Base-by-base conservation (phyloP, 2,888 invertebrate species). In the Acanthococcus lagerstroemiae region DNA sequence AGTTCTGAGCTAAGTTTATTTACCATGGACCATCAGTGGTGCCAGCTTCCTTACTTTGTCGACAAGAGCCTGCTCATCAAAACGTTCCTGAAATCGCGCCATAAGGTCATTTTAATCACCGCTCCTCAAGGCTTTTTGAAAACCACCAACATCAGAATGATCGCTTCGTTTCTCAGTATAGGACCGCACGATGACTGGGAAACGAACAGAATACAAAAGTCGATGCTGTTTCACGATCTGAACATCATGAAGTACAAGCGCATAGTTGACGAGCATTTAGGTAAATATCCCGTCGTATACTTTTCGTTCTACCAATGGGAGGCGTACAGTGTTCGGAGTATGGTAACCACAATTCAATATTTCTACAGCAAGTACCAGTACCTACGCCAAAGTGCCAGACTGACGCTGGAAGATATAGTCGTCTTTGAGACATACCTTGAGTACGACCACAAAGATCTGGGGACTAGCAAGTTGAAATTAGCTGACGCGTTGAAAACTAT, bases 51-150 rank as follows among this genome's bases (percentile, higher is more conserved):
- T 4, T 61, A 17, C 21, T 61, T 50, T 46, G 50, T 61, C 52
- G 60, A 61, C 52, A 61, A 61, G 27, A 61, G 22, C 21, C 26
- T 46, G 27, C 21, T 61, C 21, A 27, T 61, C 30, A 52, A 52
- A 21, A 27, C 48, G 21, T 61, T 61, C n/a, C 25, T 61, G 27
- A 22, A 30, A 12, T 24, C 26, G 4, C 6, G 5, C 27, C 26
- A 61, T 27, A 48, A 50, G 22, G 21, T 50, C 12, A 26, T 50
- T 5, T 26, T 61, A 25, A 27, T 61, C 25, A 48, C 50, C 26
- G 21, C 60, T 2, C 60, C 60, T 48, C 60, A 25, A 27, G 60
- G 60, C 9, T 61, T 61, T 27, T 15, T 48, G 5, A 61, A 61
- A 26, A 48, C 60, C 9, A 50, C 60, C 3, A 61, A 61, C 21